Base-by-base conservation (phyloP, 2,888 invertebrate genomes). In the Phymatocera aterrima region DNA sequence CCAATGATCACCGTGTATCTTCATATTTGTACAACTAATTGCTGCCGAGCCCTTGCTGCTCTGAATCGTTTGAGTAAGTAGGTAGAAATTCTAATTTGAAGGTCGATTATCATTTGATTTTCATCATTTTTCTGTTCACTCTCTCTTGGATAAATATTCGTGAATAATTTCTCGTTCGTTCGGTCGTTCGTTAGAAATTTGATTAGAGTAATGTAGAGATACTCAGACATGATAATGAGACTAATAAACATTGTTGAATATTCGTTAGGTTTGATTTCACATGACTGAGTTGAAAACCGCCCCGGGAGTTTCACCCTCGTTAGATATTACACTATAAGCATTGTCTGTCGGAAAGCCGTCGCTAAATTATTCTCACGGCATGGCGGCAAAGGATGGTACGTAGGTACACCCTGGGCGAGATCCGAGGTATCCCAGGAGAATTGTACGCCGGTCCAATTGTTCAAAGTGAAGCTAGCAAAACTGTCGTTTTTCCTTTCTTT, bases 291-390 rank as follows among this genome's bases (percentile, higher is more conserved):
- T 51, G 18, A 28, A 34, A 3, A 60, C 31, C 3, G 28, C 2
- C 1, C 12, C n/a, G n/a, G 31, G 15, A 1, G 24, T n/a, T 60
- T 60, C 15, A 60, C n/a, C n/a, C 31, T n/a, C 4, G 31, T 31
- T 60, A 31, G 31, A 60, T 60, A 60, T 60, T 60, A 60, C 60
- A 60, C 34, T n/a, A 15, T 6, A n/a, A n/a, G 15, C 34, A 60
- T 60, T 60, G 60, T 60, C 60, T 12, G 60, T n/a, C 60, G 60
- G 31, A 60, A 31, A 60, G 60, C 60, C 31, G 28, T 60, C 24
- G 60, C 60, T 60, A 31, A 31, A 60, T 60, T 60, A 60, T 60
- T 60, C 60, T 24, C 60, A 60, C 60, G n/a, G 60, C 60, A 60
- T 31, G n/a, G 60, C 60, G 28, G 34, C 60, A 31, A 60, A 31